Percentiles rank a stretch among this genome's conserved stretches.
Evolutionary conservation across 2,113 vertebrate species (phyloP).

Genomic region (Martes martes): DNA sequence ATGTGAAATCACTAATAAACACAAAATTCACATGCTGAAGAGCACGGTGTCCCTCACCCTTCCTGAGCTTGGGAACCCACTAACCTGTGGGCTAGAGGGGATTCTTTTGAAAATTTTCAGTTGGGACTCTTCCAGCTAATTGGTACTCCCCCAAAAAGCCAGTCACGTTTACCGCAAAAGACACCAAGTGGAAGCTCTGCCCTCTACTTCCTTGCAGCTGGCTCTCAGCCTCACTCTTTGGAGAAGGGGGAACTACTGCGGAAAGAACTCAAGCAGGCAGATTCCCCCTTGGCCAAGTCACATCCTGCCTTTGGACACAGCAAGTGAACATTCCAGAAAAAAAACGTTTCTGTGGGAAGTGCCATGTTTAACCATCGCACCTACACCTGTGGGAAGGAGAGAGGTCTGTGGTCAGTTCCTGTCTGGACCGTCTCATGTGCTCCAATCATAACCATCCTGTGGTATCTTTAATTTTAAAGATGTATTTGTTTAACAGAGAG

Average conservation of each 20-base stretch:
- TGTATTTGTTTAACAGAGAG: background rate
- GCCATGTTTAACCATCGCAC: background rate
- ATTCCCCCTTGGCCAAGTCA: background rate
- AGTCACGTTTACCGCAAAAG: background rate
- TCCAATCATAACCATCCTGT: background rate
- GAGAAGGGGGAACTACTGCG: constrained; percentile 46
- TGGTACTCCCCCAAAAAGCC: constrained; percentile 61
- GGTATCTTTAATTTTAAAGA: background rate
- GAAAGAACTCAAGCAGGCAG: background rate
- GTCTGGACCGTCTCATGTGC: background rate
- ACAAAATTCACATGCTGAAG: background rate
- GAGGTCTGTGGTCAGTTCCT: background rate
- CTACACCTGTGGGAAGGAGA: background rate
- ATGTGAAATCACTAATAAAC: background rate
- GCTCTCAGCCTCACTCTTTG: background rate
- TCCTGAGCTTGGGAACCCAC: constrained; percentile 23
- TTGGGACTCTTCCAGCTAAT: constrained; percentile 36
- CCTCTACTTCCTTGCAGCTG: constrained; percentile 7
- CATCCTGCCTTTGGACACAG: background rate
- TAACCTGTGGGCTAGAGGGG: constrained; percentile 8
- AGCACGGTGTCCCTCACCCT: background rate
- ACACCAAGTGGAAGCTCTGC: background rate
- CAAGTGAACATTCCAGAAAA: background rate
- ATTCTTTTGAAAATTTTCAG: constrained; percentile 59
- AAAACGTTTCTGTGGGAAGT: background rate